Evolutionary conservation across 2,797 vertebrate genomes (phyloP).

Genomic region (Hydrolagus colliei): DNA sequence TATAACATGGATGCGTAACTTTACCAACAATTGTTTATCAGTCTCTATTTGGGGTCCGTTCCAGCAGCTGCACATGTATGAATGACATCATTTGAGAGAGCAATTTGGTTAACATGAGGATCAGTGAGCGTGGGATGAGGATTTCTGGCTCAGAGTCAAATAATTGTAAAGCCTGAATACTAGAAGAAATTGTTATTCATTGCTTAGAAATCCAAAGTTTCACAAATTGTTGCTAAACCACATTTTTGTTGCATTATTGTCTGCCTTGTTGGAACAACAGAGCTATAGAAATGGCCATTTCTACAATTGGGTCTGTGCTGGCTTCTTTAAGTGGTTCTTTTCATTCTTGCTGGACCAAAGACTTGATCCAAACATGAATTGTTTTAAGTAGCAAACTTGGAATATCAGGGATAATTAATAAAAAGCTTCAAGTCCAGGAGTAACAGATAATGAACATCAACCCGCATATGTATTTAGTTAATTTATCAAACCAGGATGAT

Average conservation of each 20-base stretch:
- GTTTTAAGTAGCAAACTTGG: neutral
- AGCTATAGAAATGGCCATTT: too few relatives aligned
- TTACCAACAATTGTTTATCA: neutral
- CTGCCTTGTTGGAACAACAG: neutral
- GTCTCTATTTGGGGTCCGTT: neutral
- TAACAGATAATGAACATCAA: neutral
- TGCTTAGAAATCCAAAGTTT: constrained; percentile 18
- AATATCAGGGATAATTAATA: neutral
- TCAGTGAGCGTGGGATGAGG: neutral
- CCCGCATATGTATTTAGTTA: neutral
- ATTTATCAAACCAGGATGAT: neutral
- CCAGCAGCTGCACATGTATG: neutral
- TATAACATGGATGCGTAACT: neutral
- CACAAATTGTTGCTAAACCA: neutral
- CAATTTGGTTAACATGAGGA: neutral
- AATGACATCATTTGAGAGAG: neutral
- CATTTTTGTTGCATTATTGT: constrained; percentile 9
- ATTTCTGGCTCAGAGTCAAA: neutral
- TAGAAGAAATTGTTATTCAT: constrained; percentile 12
- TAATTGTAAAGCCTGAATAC: neutral
- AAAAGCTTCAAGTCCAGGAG: neutral
- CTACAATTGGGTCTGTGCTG: too few relatives aligned
- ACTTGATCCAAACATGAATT: neutral
- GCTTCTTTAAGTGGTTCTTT: neutral
- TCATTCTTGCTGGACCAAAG: neutral